phyloP scores from a whole-genome alignment of 2,888 invertebrate species.

The Pseudolycoriella hygida region DNA sequence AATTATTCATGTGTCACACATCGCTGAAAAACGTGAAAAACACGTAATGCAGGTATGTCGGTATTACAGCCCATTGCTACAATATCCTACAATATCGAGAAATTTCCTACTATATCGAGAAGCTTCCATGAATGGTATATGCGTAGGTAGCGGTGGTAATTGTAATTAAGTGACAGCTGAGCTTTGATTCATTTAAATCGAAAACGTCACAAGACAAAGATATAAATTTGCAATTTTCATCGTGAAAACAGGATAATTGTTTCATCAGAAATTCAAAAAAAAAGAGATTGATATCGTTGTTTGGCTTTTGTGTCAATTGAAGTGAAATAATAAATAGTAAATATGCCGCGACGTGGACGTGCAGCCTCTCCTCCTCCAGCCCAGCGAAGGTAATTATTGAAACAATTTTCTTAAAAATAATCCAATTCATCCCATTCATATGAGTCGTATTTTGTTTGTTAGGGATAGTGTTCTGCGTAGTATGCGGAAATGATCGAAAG shows the following conservation, averaged over 20 bases:
- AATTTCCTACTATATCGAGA: too few relatives aligned
- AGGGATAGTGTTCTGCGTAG: background rate
- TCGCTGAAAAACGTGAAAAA: too few relatives aligned
- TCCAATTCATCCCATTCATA: background rate
- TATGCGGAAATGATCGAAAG: background rate
- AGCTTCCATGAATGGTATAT: too few relatives aligned
- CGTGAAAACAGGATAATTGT: background rate
- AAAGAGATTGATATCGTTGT: background rate
- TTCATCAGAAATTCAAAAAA: background rate
- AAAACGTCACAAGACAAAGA: too few relatives aligned
- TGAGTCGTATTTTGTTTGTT: conserved; percentile 2
- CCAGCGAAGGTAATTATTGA: conserved; percentile 35
- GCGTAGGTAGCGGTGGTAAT: too few relatives aligned
- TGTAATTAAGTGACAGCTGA: too few relatives aligned
- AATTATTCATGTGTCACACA: too few relatives aligned
- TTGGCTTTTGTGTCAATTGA: background rate
- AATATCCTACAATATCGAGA: too few relatives aligned
- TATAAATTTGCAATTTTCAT: too few relatives aligned
- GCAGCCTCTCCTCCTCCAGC: conserved; percentile 51
- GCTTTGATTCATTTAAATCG: too few relatives aligned
- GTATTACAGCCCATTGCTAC: too few relatives aligned
- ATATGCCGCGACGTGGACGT: conserved; percentile 61
- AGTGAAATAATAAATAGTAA: conserved; percentile 13
- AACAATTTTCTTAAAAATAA: conserved; percentile 4
- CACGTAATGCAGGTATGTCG: too few relatives aligned